These are phyloP conservation scores for Drosophila orosa DNA, from an alignment of 1,140 invertebrate species.

Conservation along the genomic window DNA sequence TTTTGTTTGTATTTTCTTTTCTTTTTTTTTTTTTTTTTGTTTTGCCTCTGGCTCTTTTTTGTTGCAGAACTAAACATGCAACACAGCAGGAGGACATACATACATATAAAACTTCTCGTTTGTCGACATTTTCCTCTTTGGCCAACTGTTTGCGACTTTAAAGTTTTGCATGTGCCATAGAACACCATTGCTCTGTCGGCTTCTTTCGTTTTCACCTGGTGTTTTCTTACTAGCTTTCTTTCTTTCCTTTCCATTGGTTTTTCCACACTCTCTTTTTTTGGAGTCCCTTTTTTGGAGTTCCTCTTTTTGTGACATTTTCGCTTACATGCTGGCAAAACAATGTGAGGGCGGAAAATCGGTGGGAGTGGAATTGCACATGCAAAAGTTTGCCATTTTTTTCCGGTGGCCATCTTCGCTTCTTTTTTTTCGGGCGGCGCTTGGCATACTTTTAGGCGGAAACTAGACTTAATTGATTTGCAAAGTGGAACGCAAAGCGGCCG, in stretches of 20 bases:
- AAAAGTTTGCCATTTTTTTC: slow-evolving; percentile 41
- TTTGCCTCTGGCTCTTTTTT: neutral
- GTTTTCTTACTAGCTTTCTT: slow-evolving; percentile 13
- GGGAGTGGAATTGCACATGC: slow-evolving; percentile 30
- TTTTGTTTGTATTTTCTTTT: neutral
- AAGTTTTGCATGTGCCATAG: slow-evolving; percentile 46
- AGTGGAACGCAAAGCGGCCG: slow-evolving; percentile 54
- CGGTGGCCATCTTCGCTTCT: neutral
- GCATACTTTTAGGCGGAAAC: slow-evolving; percentile 68
- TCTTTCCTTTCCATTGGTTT: slow-evolving; percentile 3
- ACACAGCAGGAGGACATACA: neutral
- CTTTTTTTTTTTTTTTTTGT: neutral
- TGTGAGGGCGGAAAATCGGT: slow-evolving; percentile 24
- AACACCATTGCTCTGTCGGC: slow-evolving; percentile 7
- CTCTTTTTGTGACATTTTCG: slow-evolving; percentile 51
- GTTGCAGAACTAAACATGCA: slow-evolving; percentile 43
- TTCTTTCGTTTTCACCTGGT: slow-evolving; percentile 19
- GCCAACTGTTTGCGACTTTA: slow-evolving; percentile 52
- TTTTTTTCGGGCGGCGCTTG: slow-evolving; percentile 9
- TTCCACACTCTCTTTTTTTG: slow-evolving; percentile 6
- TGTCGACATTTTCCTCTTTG: slow-evolving; percentile 15
- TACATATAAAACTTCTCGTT: slow-evolving; percentile 30
- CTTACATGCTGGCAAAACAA: slow-evolving; percentile 61
- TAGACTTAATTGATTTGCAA: slow-evolving; percentile 79
- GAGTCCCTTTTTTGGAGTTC: neutral